Conservation (phyloP, 2,113 vertebrate species). For the Coptodon bakossiorum region DNA sequence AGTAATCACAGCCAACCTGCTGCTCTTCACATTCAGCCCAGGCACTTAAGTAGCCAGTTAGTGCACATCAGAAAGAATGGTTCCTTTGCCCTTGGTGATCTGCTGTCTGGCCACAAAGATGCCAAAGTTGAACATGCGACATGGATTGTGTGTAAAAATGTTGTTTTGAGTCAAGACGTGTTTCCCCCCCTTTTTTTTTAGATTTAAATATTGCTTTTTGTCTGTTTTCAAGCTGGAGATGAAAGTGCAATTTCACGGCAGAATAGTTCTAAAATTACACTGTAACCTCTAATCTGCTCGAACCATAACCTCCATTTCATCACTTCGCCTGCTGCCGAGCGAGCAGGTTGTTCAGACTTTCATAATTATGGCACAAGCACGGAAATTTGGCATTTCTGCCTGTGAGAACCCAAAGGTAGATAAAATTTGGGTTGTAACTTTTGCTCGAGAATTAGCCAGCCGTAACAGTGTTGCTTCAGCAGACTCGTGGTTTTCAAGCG, state of each 20-base stretch:
- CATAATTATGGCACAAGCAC: neutral
- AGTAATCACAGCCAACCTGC: neutral
- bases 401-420: neutral
- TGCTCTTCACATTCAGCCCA: neutral
- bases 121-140: neutral
- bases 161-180: neutral
- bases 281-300: neutral
- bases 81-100: neutral
- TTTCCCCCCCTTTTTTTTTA: rapidly evolving
- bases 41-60: neutral
- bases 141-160: neutral
- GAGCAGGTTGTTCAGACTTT: neutral
- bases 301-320: neutral
- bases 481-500: neutral
- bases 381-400: neutral
- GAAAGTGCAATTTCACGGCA: neutral
- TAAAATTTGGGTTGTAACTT: neutral
- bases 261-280: neutral
- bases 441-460: neutral
- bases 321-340: neutral
- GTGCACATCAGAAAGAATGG: neutral
- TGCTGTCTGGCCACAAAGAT: neutral
- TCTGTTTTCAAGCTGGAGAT: neutral
- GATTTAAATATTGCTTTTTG: neutral
- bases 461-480: neutral